These are phyloP conservation scores for Poeciliopsis prolifica DNA, from an alignment of 2,113 vertebrate genomes.

Conservation along the genomic window DNA sequence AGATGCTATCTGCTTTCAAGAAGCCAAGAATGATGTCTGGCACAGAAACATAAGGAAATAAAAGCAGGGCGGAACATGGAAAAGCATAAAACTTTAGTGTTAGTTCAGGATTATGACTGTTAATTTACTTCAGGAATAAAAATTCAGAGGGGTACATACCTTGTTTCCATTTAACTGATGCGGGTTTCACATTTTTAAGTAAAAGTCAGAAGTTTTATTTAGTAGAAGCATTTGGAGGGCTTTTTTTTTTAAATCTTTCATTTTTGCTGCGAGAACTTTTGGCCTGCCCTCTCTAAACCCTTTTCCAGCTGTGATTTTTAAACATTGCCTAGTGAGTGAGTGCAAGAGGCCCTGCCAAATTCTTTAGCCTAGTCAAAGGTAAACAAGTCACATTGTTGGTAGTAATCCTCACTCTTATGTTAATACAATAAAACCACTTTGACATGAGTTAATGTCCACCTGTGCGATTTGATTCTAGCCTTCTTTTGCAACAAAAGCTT, in stretches of 20 bases:
- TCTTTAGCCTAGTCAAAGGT: slow-evolving; percentile 56
- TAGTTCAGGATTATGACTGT: slow-evolving; percentile 10
- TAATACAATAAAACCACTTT: slow-evolving; percentile 39
- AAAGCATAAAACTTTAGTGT: slow-evolving; percentile 25
- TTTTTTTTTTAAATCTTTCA: slow-evolving; percentile 6
- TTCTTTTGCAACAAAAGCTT: not conserved
- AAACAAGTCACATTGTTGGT: slow-evolving; percentile 63
- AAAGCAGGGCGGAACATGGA: not conserved
- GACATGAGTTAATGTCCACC: slow-evolving; percentile 26
- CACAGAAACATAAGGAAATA: slow-evolving; percentile 1
- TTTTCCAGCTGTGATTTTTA: slow-evolving; percentile 52
- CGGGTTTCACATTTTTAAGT: slow-evolving; percentile 5
- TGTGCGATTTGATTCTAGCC: not conserved
- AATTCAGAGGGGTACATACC: not conserved
- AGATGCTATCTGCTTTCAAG: slow-evolving; percentile 54
- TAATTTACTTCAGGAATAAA: slow-evolving; percentile 28
- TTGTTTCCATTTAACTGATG: slow-evolving; percentile 9
- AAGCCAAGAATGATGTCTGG: slow-evolving; percentile 39
- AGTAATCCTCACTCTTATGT: slow-evolving; percentile 52
- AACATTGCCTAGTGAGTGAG: slow-evolving; percentile 30
- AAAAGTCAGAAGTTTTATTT: slow-evolving; percentile 18
- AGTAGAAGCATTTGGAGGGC: not conserved
- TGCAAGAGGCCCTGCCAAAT: slow-evolving; percentile 45
- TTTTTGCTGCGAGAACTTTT: not conserved
- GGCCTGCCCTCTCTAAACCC: not conserved